Base-by-base conservation (phyloP, 2,888 invertebrate genomes). In the Magallana nippona region DNA sequence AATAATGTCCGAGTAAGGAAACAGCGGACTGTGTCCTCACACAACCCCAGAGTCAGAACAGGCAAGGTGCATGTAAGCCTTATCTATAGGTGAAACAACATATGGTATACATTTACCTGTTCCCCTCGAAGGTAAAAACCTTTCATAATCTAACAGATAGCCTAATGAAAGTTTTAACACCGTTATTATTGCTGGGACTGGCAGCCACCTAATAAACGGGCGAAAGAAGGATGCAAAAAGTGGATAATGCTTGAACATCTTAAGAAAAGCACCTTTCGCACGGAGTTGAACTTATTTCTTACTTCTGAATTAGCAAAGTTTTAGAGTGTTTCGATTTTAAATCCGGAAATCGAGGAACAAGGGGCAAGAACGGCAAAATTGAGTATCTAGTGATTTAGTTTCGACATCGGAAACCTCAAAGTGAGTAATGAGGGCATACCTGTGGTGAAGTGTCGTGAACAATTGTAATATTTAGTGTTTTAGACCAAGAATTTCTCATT, bases 71-170 rank as follows among this genome's bases (percentile, higher is more conserved):
- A 27, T 32, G 27, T 27, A 27, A 13, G 32, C 32, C 27, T 71
- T 71, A 71, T 71, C 71, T 71, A 44, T 44, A 15, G 27, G 71
- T 71, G 15, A 71, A 71, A 71, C 27, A 22, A 32, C 71, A 71
- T 71, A 32, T 71, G 71, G 71, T 32, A 44, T 44, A 71, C 27
- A 71, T 71, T 71, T 71, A 71, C 71, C 71, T 71, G 32, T 71
- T 71, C 17, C 32, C 71, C 27, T 13, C 44, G 44, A 8, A 44
- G 44, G 44, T 44, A 71, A 15, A 71, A 32, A 32, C 22, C 19
- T 60, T 60, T 22, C 22, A 63, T 63, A 22, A 71, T 27, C 71
- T 71, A 15, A 71, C 27, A 71, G 27, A 22, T 27, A 27, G 22
- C 71, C 71, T 32, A 32, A 15, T 27, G 71, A 71, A 27, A 27